Evolutionary conservation across 64 coral and sea anemone genomes (phyloP).

Genomic region (Montipora efflorescens): DNA sequence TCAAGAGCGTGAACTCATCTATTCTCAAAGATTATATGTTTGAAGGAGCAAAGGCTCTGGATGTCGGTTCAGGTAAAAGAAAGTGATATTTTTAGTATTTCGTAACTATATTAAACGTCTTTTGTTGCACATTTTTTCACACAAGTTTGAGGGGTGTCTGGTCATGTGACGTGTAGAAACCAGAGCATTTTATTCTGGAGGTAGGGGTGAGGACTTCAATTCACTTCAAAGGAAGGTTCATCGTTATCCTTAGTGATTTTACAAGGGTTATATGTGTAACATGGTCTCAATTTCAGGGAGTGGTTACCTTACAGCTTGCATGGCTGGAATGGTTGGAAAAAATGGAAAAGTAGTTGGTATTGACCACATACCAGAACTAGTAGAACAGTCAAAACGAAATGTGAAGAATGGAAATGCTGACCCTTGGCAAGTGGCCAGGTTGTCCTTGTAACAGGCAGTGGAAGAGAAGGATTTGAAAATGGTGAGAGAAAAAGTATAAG

Average conservation of each 20-base stretch:
- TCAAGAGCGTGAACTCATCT: too few relatives aligned
- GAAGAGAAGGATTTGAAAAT: slow-evolving; percentile 78
- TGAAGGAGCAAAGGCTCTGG: slow-evolving; percentile 87
- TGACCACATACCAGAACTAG: slow-evolving; percentile 88
- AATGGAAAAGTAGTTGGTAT: slow-evolving; percentile 89
- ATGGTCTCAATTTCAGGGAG: slow-evolving; percentile 58
- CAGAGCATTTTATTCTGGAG: too few relatives aligned
- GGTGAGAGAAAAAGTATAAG: slow-evolving; percentile 25
- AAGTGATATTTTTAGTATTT: neutral
- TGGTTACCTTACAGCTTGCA: slow-evolving; percentile 91
- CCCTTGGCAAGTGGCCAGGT: slow-evolving; percentile 72
- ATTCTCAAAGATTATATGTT: slow-evolving; percentile 86
- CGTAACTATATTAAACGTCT: too few relatives aligned
- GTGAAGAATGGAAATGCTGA: slow-evolving; percentile 83
- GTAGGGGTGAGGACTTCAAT: too few relatives aligned
- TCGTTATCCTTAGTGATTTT: too few relatives aligned
- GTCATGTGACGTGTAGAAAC: neutral
- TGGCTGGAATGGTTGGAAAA: slow-evolving; percentile 89
- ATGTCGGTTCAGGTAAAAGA: slow-evolving; percentile 91
- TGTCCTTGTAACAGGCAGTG: slow-evolving; percentile 80
- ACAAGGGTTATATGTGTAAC: too few relatives aligned
- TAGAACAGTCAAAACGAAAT: slow-evolving; percentile 86
- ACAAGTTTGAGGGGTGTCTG: neutral
- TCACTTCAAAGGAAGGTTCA: too few relatives aligned
- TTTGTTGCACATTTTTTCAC: too few relatives aligned